Evolutionary conservation across 1,140 invertebrate species (phyloP).

Genomic region (Cylas formicarius): DNA sequence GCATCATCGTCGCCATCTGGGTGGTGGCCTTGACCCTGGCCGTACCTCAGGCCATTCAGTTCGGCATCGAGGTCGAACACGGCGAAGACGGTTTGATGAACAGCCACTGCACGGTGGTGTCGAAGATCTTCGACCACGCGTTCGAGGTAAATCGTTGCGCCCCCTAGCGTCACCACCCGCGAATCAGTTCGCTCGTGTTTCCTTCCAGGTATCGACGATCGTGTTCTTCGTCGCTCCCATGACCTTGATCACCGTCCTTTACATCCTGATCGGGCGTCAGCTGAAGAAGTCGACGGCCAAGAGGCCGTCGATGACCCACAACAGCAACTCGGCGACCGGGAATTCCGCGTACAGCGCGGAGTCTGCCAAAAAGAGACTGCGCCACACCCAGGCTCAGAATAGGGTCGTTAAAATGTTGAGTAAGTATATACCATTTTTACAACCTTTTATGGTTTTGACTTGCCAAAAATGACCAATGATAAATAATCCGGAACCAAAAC

Average conservation of each 20-base stretch:
- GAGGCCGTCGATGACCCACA: slow-evolving; percentile 12
- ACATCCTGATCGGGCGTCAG: slow-evolving; percentile 48
- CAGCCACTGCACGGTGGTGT: slow-evolving; percentile 31
- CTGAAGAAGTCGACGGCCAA: slow-evolving; percentile 39
- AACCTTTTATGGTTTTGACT: too few relatives aligned
- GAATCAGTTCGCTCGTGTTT: not conserved
- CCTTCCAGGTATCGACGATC: slow-evolving; percentile 43
- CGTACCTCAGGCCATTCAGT: slow-evolving; percentile 49
- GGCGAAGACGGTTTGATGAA: slow-evolving; percentile 21
- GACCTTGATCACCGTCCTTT: slow-evolving; percentile 50
- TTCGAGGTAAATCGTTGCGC: slow-evolving; percentile 39
- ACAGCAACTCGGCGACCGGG: slow-evolving; percentile 11
- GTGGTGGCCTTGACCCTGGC: slow-evolving; percentile 48
- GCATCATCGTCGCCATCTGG: slow-evolving; percentile 55
- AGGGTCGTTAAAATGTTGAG: slow-evolving; percentile 40
- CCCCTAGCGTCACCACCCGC: not conserved
- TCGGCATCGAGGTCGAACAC: slow-evolving; percentile 36
- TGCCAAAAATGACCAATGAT: too few relatives aligned
- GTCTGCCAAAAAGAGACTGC: slow-evolving; percentile 17
- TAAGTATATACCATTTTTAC: slow-evolving; percentile 36
- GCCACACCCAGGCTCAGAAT: slow-evolving; percentile 31
- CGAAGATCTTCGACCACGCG: slow-evolving; percentile 36
- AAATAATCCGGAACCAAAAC: too few relatives aligned
- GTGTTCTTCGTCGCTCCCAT: slow-evolving; percentile 54
- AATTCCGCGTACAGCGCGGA: slow-evolving; percentile 11